A percentile compares a stretch with the other conserved stretches of the same genome.
Evolutionary conservation across 2,797 vertebrate genomes (phyloP).

Genomic region (Cyclopterus lumpus): DNA sequence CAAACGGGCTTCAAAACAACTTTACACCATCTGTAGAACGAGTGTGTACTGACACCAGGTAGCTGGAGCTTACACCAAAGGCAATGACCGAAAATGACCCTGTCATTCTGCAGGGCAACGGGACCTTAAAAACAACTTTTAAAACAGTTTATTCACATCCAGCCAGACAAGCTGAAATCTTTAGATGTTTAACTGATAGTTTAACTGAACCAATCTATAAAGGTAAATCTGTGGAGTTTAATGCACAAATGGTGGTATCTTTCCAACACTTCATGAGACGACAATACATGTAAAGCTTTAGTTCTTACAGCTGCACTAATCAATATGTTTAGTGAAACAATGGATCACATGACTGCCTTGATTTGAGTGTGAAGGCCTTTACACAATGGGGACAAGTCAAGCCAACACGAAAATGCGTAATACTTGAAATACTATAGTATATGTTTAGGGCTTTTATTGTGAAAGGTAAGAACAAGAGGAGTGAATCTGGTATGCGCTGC

Average conservation of each 20-base stretch:
- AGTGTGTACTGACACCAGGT: conserved; percentile 42
- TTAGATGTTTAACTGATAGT: not conserved
- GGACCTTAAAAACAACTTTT: conserved; percentile 4
- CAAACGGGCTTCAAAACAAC: conserved; percentile 59
- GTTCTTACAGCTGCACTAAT: not conserved
- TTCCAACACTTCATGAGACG: not conserved
- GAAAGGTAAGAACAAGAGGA: no score
- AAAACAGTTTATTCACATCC: not conserved
- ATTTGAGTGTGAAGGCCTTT: not conserved
- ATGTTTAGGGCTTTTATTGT: no score
- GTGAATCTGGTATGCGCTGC: no score
- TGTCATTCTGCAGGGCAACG: conserved; percentile 34
- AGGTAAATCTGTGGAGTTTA: conserved; percentile 4
- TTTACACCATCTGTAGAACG: conserved; percentile 41
- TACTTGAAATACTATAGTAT: no score
- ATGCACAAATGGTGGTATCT: not conserved
- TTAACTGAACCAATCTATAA: not conserved
- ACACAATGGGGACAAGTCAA: no score
- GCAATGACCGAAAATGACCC: conserved; percentile 23
- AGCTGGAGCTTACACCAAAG: conserved; percentile 35
- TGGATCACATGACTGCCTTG: not conserved
- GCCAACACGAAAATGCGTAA: no score
- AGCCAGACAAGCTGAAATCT: conserved; percentile 18
- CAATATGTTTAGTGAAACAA: not conserved
- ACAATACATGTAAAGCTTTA: not conserved